A percentile compares a stretch with the other conserved stretches of the same genome.
These are phyloP conservation scores for Conus ventricosus DNA, from an alignment of 1,140 invertebrate species.

Conservation along the genomic window DNA sequence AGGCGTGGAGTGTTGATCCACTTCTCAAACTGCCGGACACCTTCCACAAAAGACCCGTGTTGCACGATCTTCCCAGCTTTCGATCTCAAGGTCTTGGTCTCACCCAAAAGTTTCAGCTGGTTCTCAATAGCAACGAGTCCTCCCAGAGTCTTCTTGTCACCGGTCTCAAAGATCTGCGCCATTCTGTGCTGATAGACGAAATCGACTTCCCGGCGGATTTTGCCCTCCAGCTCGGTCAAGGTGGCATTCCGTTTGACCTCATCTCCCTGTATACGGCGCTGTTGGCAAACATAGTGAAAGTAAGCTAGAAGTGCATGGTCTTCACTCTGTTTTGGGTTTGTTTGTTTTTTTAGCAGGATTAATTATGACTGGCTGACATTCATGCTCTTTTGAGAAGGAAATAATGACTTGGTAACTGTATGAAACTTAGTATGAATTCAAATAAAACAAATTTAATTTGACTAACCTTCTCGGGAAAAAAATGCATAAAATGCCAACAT, in stretches of 20 bases:
- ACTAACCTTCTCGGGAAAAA: no score
- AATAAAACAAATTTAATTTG: no score
- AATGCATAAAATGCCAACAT: no score
- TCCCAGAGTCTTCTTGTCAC: slow-evolving; percentile 1
- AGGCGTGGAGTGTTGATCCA: slow-evolving; percentile 1
- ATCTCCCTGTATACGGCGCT: not conserved
- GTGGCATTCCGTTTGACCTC: not conserved
- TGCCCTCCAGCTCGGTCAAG: not conserved
- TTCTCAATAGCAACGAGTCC: slow-evolving; percentile 18
- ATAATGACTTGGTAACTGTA: no score
- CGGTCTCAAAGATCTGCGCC: not conserved
- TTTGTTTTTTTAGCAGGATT: no score
- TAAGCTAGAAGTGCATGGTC: no score
- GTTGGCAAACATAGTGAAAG: not conserved
- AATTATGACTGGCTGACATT: no score
- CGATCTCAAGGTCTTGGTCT: not conserved
- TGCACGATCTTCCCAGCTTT: not conserved
- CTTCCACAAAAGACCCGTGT: not conserved
- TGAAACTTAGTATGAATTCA: no score
- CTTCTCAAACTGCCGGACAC: slow-evolving; percentile 7
- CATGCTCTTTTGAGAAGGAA: no score
- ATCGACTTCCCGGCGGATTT: not conserved
- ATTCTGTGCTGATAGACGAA: not conserved
- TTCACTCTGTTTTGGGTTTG: no score
- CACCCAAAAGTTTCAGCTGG: slow-evolving; percentile 22